A percentile compares a stretch with the other conserved stretches of the same genome.
Conservation (phyloP, 2,113 vertebrate genomes). For the Gymnarchus niloticus region DNA sequence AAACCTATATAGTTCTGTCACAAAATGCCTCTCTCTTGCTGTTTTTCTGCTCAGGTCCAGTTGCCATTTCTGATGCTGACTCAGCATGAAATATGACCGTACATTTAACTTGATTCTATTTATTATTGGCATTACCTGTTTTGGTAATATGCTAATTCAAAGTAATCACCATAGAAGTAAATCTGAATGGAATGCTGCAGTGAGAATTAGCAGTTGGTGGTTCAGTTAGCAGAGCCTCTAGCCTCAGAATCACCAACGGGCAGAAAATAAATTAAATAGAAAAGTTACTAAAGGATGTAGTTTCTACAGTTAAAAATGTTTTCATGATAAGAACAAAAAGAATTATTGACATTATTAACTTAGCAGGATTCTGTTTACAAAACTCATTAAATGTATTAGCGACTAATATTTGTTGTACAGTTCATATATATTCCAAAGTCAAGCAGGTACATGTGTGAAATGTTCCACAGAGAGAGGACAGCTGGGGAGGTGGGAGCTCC, state of each 20-base stretch:
- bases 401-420: background rate
- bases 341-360: constrained; percentile 7
- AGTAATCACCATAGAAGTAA: background rate
- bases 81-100: background rate
- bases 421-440: background rate
- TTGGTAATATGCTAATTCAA: background rate
- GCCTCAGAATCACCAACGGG: background rate
- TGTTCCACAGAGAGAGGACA: constrained; percentile 64
- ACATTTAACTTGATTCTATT: background rate
- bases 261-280: background rate
- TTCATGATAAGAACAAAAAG: no score
- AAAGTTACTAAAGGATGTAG: background rate
- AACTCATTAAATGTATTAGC: background rate
- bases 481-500: constrained; percentile 61
- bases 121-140: background rate
- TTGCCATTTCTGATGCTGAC: no score
- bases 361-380: background rate
- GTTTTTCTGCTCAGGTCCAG: background rate
- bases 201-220: background rate
- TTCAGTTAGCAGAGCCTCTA: background rate
- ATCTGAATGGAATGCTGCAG: background rate
- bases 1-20: background rate
- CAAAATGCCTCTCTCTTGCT: background rate
- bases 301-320: no score
- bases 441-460: constrained; percentile 16